Base-by-base conservation (phyloP, 2,797 vertebrate genomes). In the Oryzias dopingdopingensis region DNA sequence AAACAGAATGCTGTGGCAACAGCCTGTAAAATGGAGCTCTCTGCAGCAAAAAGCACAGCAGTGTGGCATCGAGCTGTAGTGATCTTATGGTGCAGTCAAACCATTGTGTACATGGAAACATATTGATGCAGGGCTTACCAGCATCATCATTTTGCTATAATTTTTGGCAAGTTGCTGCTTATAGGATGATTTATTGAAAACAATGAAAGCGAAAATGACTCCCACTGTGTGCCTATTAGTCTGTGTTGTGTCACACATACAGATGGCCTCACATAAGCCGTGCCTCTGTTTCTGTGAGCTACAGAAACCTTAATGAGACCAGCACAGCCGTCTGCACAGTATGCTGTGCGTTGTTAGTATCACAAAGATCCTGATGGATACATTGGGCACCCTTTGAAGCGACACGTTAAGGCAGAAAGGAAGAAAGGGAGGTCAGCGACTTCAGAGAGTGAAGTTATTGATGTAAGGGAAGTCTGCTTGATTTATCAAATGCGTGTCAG, bases 241-340 rank as follows among this genome's bases (percentile, higher is more conserved):
- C 22, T 61, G 61, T 69, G 60, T 70, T 61, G 76, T 75, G 70
- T 76, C 70, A 65, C 67, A 70, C 65, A 62, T 75, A 74, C 76
- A 81, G 72, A 83, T 80, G 80, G 71, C 79, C 65, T 62, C 18
- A 18, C 69, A 70, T 79, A 58, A 73, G 69, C 49, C 69, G 55
- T 51, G 59, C 78, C 71, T 74, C 62, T 58, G 49, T 61, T 80
- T 59, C 52, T 72, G 66, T 70, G 65, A 80, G 63, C 69, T 46
- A 46, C 15, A 5, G 59, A 74, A 52, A 58, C 72, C 51, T 48
- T 82, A 86, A 85, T 82, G 74, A 86, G 75, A 74, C 56, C 65
- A 72, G 71, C 66, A 70, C 54, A 42, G 59, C 77, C 79, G 67
- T 76, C 76, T 81, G 68, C 79, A 81, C 79, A 73, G 80, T 66